Base-by-base conservation (phyloP, 2,797 vertebrate genomes). In the Falco rusticolus region DNA sequence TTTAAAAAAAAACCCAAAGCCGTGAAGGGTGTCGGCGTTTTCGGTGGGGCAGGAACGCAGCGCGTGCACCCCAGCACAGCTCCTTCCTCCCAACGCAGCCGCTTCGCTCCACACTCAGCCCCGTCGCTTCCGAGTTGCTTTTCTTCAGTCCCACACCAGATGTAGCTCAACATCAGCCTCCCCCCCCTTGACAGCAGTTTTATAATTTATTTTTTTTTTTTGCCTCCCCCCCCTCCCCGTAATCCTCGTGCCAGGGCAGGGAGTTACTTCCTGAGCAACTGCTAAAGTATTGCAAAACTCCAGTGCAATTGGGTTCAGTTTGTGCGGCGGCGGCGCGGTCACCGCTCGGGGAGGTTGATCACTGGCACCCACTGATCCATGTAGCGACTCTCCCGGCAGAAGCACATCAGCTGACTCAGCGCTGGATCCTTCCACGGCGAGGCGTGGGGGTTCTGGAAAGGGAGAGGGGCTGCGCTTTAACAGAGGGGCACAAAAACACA, bases 341-440 rank as follows among this genome's bases (percentile, higher is more conserved):
- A 99, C 97, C 99, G 98, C 93, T 99, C 99, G 0, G 99, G 99
- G 33, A 99, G 98, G 97, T 99, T 99, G 89, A 99, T 99, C 48
- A 99, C 98, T 0, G 99, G 99, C 69, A 99, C 99, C 99, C 99
- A 99, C 97, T 99, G 99, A 88, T 99, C 99, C 98, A 98, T 95
- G 94, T 98, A 99, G 34, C 99, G 99, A 87, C 99, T 99, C 97
- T 99, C 99, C 96, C 98, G 98, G 98, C 99, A 99, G 98, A 99
- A 99, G 63, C 98, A 97, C 97, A 98, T 99, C 64, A 99, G 98
- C 97, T 99, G 99, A 95, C 98, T 99, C 93, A 99, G 97, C 9
- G 99, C 99, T 28, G 99, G 99, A 81, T 99, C 98, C 97, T 99
- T 99, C 97, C 98, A 99, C 56, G 98, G 97, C 0, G 98, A 98